Conservation (phyloP, 1,140 invertebrate genomes). For the Penaeus vannamei region DNA sequence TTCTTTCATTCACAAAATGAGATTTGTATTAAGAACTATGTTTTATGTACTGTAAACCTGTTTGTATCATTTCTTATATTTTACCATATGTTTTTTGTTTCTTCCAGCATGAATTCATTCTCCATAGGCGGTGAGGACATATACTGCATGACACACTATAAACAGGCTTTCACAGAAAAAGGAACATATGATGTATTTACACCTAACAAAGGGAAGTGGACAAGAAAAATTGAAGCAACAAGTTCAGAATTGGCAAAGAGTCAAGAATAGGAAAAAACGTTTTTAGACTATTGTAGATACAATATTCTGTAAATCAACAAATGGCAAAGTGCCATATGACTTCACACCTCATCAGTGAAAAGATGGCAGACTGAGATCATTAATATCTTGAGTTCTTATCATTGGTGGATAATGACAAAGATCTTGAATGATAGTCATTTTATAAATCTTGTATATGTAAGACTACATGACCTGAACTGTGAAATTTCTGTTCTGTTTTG, state of each 20-base stretch:
- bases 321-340: too few relatives aligned
- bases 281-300: neutral
- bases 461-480: too few relatives aligned
- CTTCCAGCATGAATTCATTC: constrained; percentile 60
- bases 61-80: neutral
- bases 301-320: too few relatives aligned
- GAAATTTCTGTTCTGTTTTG: too few relatives aligned
- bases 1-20: too few relatives aligned
- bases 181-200: constrained; percentile 61
- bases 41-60: neutral
- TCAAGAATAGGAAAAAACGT: constrained; percentile 44
- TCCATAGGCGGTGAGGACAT: constrained; percentile 61
- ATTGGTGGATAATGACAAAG: too few relatives aligned
- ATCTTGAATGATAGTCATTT: too few relatives aligned
- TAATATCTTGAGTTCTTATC: too few relatives aligned
- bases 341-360: too few relatives aligned
- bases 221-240: constrained; percentile 62
- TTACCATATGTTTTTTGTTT: neutral
- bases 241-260: constrained; percentile 55
- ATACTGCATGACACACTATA: constrained; percentile 59
- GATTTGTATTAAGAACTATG: neutral
- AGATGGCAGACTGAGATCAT: too few relatives aligned
- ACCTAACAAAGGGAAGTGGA: constrained; percentile 62
- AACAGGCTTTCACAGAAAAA: constrained; percentile 60
- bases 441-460: too few relatives aligned